These are phyloP conservation scores for Agonopterix heracliana DNA, from an alignment of 2,888 invertebrate species.

Conservation along the genomic window DNA sequence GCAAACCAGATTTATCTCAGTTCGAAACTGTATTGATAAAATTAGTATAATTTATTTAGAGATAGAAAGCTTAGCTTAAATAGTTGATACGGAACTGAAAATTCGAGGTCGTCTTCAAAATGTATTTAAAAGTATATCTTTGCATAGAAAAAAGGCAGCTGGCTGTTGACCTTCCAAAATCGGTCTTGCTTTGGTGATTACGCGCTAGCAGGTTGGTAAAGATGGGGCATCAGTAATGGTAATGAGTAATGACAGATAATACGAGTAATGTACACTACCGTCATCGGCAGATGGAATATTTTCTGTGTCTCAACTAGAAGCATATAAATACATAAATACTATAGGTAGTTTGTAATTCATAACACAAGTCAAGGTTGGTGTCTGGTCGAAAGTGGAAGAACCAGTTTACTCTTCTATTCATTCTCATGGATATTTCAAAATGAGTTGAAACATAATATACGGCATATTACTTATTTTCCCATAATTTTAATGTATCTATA, in stretches of 20 bases:
- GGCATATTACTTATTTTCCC: neutral
- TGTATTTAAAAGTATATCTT: constrained; percentile 24
- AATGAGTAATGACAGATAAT: constrained; percentile 1
- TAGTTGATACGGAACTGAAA: constrained; percentile 25
- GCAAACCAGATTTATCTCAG: too few species aligned
- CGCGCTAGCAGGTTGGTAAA: constrained; percentile 18
- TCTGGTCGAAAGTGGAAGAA: constrained; percentile 32
- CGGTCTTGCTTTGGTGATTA: constrained; percentile 37
- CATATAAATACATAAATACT: constrained; percentile 1
- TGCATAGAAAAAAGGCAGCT: constrained; percentile 44
- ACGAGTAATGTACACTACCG: constrained; percentile 1
- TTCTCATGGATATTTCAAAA: neutral
- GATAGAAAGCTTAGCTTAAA: neutral
- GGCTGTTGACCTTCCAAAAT: constrained; percentile 48
- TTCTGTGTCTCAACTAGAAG: neutral
- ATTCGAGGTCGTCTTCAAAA: constrained; percentile 33
- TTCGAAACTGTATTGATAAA: too few species aligned
- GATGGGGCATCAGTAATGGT: constrained; percentile 13
- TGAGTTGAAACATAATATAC: neutral
- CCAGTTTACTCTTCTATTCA: constrained; percentile 17
- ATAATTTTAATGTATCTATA: too few species aligned
- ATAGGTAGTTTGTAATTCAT: constrained; percentile 6
- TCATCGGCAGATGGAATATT: constrained; percentile 9
- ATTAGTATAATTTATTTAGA: neutral
- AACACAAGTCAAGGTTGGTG: constrained; percentile 1